These are phyloP conservation scores for Poeciliopsis occidentalis DNA, from an alignment of 2,113 vertebrate genomes.

Conservation along the genomic window DNA sequence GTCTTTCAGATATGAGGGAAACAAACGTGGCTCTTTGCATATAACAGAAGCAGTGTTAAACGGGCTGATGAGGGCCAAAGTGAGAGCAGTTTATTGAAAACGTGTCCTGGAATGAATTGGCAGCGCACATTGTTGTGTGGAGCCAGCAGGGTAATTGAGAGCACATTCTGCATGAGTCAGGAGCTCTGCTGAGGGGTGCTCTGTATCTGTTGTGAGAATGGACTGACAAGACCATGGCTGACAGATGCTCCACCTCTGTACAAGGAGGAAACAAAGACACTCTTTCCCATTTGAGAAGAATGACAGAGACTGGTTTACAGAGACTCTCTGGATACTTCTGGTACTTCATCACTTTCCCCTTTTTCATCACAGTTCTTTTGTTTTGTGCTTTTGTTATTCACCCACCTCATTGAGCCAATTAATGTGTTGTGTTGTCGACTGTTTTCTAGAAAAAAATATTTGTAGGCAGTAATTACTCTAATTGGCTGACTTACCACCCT, in stretches of 20 bases:
- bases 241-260: constrained; percentile 55
- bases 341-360: constrained; percentile 24
- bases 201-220: constrained; percentile 46
- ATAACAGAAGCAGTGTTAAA: constrained; percentile 29
- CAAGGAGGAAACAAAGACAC: constrained; percentile 60
- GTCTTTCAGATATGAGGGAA: constrained; percentile 23
- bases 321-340: not conserved
- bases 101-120: constrained; percentile 52
- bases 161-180: constrained; percentile 73
- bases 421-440: not conserved
- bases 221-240: constrained; percentile 33
- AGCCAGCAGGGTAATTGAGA: constrained; percentile 75
- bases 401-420: too few species aligned
- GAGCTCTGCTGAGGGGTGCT: constrained; percentile 53
- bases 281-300: constrained; percentile 57
- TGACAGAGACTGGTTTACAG: constrained; percentile 51
- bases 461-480: not conserved
- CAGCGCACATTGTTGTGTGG: constrained; percentile 23
- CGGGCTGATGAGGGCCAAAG: constrained; percentile 27
- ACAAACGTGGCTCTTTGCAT: constrained; percentile 18
- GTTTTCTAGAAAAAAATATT: not conserved
- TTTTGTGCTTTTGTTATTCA: not conserved
- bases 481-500: not conserved
- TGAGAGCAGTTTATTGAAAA: constrained; percentile 39
- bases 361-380: constrained; percentile 8